phyloP scores from a whole-genome alignment of 2,113 vertebrate species.

The Vanacampus margaritifer region DNA sequence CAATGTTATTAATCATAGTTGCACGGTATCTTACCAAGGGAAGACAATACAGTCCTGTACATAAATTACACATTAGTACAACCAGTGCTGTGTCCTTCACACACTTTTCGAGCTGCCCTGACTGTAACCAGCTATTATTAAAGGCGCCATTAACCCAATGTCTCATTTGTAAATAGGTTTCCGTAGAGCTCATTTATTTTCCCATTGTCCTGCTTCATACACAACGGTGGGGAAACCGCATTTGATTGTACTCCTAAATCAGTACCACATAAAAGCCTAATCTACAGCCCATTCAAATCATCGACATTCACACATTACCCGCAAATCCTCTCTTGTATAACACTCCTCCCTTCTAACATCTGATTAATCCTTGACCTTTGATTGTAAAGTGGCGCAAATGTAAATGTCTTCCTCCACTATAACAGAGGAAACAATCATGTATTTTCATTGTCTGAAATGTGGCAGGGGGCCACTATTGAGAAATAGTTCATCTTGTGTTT shows the following conservation, averaged over 20 bases:
- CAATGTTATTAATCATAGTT: not conserved
- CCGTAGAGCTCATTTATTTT: slow-evolving; percentile 12
- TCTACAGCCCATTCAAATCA: not conserved
- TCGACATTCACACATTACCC: slow-evolving; percentile 25
- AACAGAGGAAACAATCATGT: slow-evolving; percentile 52
- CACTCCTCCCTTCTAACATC: slow-evolving; percentile 25
- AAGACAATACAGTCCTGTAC: not conserved
- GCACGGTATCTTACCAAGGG: not conserved
- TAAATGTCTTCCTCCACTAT: slow-evolving; percentile 42
- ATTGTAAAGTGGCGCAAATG: slow-evolving; percentile 27
- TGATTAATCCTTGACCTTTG: slow-evolving; percentile 36
- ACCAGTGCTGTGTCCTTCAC: slow-evolving; percentile 17
- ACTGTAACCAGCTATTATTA: slow-evolving; percentile 2
- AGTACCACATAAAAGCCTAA: not conserved
- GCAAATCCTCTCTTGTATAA: slow-evolving; percentile 9
- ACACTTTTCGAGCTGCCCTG: slow-evolving; percentile 18
- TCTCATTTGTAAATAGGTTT: not conserved
- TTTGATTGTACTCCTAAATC: slow-evolving; percentile 8
- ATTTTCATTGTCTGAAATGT: slow-evolving; percentile 50
- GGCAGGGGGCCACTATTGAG: slow-evolving; percentile 60
- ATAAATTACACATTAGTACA: not conserved
- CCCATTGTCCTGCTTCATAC: slow-evolving; percentile 17
- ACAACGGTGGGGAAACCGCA: not conserved
- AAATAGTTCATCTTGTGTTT: slow-evolving; percentile 59
- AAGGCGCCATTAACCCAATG: not conserved